phyloP scores from a whole-genome alignment of 2,797 vertebrate genomes.

The Hapalemur alaotrensis region DNA sequence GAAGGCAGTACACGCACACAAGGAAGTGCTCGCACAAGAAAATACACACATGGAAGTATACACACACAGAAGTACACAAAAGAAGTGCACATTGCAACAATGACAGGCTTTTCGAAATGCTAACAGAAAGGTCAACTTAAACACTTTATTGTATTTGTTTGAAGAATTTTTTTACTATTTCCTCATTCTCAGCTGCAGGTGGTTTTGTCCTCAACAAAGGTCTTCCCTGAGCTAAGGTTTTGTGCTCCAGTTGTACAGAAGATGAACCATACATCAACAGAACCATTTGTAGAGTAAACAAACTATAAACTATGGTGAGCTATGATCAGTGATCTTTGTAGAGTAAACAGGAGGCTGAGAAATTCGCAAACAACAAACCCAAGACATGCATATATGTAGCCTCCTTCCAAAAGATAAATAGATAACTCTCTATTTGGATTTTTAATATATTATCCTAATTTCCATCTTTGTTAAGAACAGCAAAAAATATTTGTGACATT shows the following conservation, averaged over 20 bases:
- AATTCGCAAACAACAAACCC: background rate
- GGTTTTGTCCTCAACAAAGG: background rate
- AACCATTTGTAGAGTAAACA: background rate
- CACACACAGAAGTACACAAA: too few relatives aligned
- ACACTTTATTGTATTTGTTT: background rate
- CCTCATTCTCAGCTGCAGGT: background rate
- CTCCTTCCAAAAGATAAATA: background rate
- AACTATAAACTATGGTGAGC: too few relatives aligned
- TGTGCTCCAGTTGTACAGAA: background rate
- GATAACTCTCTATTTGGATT: background rate
- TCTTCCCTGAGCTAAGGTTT: background rate
- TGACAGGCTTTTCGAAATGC: too few relatives aligned
- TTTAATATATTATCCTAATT: conserved; percentile 13
- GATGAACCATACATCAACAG: background rate
- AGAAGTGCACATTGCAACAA: background rate
- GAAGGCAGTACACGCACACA: too few relatives aligned
- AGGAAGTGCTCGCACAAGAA: background rate
- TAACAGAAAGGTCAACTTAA: background rate
- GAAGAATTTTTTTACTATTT: background rate
- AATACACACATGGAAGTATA: too few relatives aligned
- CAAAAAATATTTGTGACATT: background rate
- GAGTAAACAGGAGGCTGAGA: background rate
- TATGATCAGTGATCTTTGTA: too few relatives aligned
- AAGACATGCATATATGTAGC: background rate
- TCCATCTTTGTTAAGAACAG: conserved; percentile 17